phyloP scores from a whole-genome alignment of 2,888 invertebrate species.

The Theretra japonica region DNA sequence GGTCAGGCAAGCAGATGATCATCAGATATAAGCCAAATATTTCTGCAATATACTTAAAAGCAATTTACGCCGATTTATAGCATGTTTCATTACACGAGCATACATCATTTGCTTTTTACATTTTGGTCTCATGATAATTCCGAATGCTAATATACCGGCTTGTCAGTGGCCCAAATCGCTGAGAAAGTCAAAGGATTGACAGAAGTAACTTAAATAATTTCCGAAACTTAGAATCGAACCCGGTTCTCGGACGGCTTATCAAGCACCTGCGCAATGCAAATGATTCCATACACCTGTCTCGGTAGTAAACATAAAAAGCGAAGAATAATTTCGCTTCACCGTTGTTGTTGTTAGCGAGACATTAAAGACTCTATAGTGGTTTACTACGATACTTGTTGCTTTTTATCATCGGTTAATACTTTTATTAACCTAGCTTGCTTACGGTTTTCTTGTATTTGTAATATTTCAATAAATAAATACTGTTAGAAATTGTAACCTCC shows the following conservation, averaged over 20 bases:
- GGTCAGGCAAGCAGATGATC: too few relatives aligned
- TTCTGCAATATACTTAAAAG: too few relatives aligned
- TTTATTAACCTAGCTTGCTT: conserved; percentile 3
- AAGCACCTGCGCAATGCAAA: conserved; percentile 53
- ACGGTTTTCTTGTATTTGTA: background rate
- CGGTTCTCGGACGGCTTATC: too few relatives aligned
- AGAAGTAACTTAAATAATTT: background rate
- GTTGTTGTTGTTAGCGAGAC: conserved; percentile 9
- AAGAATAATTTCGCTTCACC: conserved; percentile 4
- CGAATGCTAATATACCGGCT: background rate
- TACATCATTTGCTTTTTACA: too few relatives aligned
- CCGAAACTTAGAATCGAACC: background rate
- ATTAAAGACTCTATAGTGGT: conserved; percentile 17
- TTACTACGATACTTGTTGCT: background rate
- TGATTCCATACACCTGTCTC: conserved; percentile 26
- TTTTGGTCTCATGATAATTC: too few relatives aligned
- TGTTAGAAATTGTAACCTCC: background rate
- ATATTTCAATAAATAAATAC: too few relatives aligned
- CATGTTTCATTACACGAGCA: too few relatives aligned
- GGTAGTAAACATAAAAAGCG: conserved; percentile 20
- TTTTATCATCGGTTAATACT: conserved; percentile 5
- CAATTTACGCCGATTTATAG: too few relatives aligned
- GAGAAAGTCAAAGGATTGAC: background rate
- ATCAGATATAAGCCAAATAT: too few relatives aligned
- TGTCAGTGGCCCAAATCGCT: background rate